A percentile compares a stretch with the other conserved stretches of the same genome.
These are phyloP conservation scores for Clarias laeviceps DNA, from an alignment of 2,797 vertebrate species.

Conservation along the genomic window DNA sequence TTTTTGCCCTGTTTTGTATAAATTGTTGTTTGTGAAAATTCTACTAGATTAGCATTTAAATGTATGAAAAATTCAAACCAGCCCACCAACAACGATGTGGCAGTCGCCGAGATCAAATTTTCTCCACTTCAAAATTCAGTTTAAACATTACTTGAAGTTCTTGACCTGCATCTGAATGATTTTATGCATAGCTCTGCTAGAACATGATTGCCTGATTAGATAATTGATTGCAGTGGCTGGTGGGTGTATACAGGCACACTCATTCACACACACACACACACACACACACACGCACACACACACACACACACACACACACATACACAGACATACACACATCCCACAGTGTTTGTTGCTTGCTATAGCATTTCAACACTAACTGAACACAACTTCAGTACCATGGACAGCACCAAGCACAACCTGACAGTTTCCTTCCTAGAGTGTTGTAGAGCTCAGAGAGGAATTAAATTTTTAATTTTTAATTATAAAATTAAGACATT, in stretches of 20 bases:
- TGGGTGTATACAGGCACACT: not conserved
- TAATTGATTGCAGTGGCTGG: constrained; percentile 1
- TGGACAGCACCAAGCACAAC: not conserved
- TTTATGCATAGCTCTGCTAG: not conserved
- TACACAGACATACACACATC: too few relatives aligned
- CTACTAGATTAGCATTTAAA: not conserved
- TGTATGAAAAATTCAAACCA: not conserved
- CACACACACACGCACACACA: too few relatives aligned
- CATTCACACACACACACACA: too few relatives aligned
- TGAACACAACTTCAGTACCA: constrained; percentile 10
- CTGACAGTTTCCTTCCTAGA: too few relatives aligned
- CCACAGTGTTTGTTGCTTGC: not conserved
- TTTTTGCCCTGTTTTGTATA: not conserved
- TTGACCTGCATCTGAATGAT: not conserved
- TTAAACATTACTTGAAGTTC: too few relatives aligned
- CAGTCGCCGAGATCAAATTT: not conserved
- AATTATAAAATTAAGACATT: not conserved
- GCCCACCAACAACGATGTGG: not conserved
- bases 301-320: too few relatives aligned
- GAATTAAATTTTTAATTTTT: not conserved
- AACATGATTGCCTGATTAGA: not conserved
- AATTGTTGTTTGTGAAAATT: not conserved
- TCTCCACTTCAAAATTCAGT: not conserved
- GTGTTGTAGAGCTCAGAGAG: not conserved
- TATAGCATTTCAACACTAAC: not conserved